phyloP scores from a whole-genome alignment of 2,797 vertebrate genomes.

The Clarias pachynema region DNA sequence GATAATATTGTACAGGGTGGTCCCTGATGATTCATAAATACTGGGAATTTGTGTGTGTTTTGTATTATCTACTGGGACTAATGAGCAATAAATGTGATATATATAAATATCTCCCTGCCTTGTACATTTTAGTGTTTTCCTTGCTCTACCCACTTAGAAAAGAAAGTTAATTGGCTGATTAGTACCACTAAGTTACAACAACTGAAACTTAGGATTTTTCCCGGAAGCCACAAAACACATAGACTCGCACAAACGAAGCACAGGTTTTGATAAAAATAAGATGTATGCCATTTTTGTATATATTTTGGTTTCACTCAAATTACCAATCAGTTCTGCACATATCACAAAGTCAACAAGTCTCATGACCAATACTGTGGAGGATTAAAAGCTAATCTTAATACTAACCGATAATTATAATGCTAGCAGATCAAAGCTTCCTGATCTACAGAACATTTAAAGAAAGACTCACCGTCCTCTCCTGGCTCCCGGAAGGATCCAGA shows the following conservation, averaged over 20 bases:
- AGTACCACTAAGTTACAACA: too few relatives aligned
- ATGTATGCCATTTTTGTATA: background rate
- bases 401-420: background rate
- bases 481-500: conserved; percentile 97
- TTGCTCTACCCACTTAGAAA: too few relatives aligned
- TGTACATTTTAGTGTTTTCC: too few relatives aligned
- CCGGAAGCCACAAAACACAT: background rate
- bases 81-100: background rate
- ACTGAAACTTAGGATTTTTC: background rate
- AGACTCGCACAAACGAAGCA: background rate
- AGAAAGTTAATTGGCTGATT: too few relatives aligned
- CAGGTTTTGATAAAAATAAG: background rate
- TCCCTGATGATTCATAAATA: background rate
- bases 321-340: background rate
- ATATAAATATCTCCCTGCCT: too few relatives aligned
- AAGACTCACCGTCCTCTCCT: conserved; percentile 88
- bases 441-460: background rate
- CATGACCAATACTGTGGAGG: background rate
- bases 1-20: too few relatives aligned
- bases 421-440: background rate
- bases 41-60: background rate
- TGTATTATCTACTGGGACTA: background rate
- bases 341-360: background rate
- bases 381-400: background rate
- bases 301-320: background rate